Evolutionary conservation across 2,888 invertebrate species (phyloP).

Genomic region (Torymus tubicola): DNA sequence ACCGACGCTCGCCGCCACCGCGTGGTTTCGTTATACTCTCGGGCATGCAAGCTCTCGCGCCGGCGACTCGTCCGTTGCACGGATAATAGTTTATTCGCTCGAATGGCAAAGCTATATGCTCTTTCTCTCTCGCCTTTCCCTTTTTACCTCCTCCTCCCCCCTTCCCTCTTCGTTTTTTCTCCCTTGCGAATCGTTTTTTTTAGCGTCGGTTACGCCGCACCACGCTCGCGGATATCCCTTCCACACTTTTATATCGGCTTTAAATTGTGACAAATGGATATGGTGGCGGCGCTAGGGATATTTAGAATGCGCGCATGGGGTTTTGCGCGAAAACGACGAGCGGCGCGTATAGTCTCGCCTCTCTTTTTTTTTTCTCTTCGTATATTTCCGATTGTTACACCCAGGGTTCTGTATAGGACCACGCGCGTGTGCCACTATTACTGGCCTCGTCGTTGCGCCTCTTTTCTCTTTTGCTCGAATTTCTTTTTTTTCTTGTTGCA

Average conservation of each 20-base stretch:
- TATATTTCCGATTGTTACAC: conserved; percentile 45
- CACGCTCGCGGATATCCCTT: conserved; percentile 6
- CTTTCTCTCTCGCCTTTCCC: neutral
- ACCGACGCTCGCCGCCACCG: neutral
- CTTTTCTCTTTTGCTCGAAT: conserved; percentile 8
- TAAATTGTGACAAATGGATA: conserved; percentile 56
- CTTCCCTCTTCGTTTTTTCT: conserved; percentile 13
- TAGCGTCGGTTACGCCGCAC: neutral
- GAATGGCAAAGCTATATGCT: conserved; percentile 19
- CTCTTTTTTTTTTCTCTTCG: conserved; percentile 4
- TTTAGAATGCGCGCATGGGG: conserved; percentile 42
- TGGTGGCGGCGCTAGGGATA: conserved; percentile 38
- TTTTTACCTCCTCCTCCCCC: neutral
- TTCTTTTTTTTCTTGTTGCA: neutral
- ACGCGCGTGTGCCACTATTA: neutral
- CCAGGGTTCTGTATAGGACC: neutral
- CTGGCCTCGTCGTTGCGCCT: neutral
- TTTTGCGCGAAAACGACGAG: neutral
- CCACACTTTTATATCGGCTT: conserved; percentile 48
- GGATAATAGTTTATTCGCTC: conserved; percentile 54
- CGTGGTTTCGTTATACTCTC: conserved; percentile 61
- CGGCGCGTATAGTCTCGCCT: neutral
- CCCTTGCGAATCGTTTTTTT: neutral
- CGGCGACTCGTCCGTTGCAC: conserved; percentile 52
- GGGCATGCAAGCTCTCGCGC: neutral